Evolutionary conservation across 2,113 vertebrate genomes (phyloP), one percentile per base, ranked within the genome.

Genomic region (Plecotus auritus): DNA sequence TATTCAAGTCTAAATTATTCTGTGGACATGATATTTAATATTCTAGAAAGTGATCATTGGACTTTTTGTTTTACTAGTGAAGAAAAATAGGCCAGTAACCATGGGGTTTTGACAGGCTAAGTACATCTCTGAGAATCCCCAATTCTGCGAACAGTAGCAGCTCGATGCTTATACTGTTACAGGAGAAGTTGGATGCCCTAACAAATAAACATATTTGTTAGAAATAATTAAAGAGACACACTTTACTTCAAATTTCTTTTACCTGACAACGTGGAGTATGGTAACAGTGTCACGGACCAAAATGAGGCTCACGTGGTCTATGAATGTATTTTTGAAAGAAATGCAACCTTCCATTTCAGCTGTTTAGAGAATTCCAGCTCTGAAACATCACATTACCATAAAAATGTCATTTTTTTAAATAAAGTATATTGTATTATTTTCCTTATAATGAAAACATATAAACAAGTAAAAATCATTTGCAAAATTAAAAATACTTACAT

Each of bases 401-500:
- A 85, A 84, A 88, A 70, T n/a, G 67, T 67, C 12, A 32, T 22
- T 81, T 83, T 40, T n/a, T 82, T 2, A 30, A 35, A 80, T 72
- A 77, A 94, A 81, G n/a, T 28, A 18, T 81, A 37, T 86, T 92
- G 32, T 82, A 93, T 11, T 70, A 56, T 70, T 90, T 90, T 82
- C 17, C 35, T 94, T 86, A 69, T 51, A 95, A 95, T 88, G 92
- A 97, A 95, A 97, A 96, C 92, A 93, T 95, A 96, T 85, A 96
- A 96, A 95, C 85, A 89, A 95, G 80, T 87, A 88, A 96, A 96
- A 96, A 95, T 22, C 90, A 76, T 96, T 96, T 96, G 72, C 18
- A 89, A 96, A 97, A 96, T 96, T 95, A 96, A 96, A 96, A 93
- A 95, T 94, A 88, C 85, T 94, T 96, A 96, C 90, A 95, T 96